A percentile compares a stretch with the other conserved stretches of the same genome.
These are phyloP conservation scores for Onychomys torridus DNA, from an alignment of 2,797 vertebrate species.

Conservation along the genomic window DNA sequence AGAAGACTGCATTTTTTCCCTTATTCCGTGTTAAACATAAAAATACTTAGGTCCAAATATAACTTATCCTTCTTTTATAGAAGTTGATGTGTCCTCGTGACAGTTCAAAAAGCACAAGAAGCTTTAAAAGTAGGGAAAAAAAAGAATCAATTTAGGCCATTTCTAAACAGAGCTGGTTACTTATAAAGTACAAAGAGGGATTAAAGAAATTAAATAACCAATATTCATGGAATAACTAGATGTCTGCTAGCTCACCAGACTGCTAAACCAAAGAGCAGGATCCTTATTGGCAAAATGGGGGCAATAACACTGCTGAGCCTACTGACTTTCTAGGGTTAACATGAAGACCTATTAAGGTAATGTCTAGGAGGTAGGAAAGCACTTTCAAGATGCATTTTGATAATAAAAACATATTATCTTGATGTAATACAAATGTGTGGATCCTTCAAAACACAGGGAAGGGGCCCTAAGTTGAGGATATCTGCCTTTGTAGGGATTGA, in stretches of 20 bases:
- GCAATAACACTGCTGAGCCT: not conserved
- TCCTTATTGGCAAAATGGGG: not conserved
- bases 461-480: not conserved
- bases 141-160: slow-evolving; percentile 20
- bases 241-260: not conserved
- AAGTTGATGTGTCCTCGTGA: slow-evolving; percentile 11
- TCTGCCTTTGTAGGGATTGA: slow-evolving; percentile 18
- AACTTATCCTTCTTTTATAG: slow-evolving; percentile 27
- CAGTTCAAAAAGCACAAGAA: slow-evolving; percentile 20
- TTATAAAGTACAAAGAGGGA: slow-evolving; percentile 10
- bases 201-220: slow-evolving; percentile 24
- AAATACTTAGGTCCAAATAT: slow-evolving; percentile 44
- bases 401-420: not conserved
- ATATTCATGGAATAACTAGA: not conserved
- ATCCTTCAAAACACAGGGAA: not conserved
- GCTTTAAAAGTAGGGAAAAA: not conserved
- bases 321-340: not conserved
- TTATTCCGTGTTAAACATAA: slow-evolving; percentile 35
- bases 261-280: not conserved
- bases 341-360: not conserved
- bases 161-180: not conserved
- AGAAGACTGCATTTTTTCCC: not conserved
- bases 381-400: not conserved
- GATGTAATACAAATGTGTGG: not conserved
- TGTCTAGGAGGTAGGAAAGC: not conserved